Conservation (phyloP, 2,113 vertebrate species). For the Speoplatyrhinus poulsoni region DNA sequence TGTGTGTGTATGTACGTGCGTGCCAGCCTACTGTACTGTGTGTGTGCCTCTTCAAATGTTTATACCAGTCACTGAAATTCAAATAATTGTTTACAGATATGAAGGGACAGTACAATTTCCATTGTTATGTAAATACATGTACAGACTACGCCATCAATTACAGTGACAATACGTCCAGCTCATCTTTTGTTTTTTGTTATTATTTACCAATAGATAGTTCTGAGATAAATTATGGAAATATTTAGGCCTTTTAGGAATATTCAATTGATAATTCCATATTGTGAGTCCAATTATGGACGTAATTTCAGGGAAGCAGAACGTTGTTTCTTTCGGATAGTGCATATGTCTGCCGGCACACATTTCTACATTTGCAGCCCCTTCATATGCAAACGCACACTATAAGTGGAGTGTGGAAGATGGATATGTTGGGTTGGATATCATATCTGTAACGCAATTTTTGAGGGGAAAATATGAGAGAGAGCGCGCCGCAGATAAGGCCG, state of each 20-base stretch:
- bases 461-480: slow-evolving; percentile 58
- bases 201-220: neutral
- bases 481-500: slow-evolving; percentile 47
- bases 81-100: neutral
- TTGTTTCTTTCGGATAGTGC: neutral
- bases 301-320: slow-evolving; percentile 19
- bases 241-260: neutral
- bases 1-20: neutral
- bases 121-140: neutral
- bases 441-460: slow-evolving; percentile 59
- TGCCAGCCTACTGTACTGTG: neutral
- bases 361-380: slow-evolving; percentile 19
- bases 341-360: neutral
- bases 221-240: neutral
- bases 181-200: neutral
- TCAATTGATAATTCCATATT: slow-evolving; percentile 1
- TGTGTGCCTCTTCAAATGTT: slow-evolving; percentile 6
- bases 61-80: too few species aligned
- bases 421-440: slow-evolving; percentile 44
- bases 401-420: slow-evolving; percentile 41
- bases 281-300: neutral
- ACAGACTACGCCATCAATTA: neutral
- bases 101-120: neutral
- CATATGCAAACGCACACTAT: slow-evolving; percentile 40
- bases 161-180: neutral